phyloP scores from a whole-genome alignment of 2,113 vertebrate species.

The Scopus umbretta region DNA sequence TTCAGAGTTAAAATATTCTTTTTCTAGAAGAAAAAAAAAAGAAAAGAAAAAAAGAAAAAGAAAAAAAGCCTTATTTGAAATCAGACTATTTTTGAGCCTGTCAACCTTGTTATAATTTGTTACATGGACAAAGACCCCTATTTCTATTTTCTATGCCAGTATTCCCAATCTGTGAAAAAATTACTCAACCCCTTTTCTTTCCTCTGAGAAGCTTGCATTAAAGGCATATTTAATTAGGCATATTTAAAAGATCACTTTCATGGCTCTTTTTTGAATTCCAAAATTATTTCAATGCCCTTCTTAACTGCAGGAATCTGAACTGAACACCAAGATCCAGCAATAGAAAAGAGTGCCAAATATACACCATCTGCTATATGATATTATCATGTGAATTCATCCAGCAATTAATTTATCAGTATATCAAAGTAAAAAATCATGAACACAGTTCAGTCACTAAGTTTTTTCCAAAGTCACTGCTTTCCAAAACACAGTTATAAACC shows the following conservation, averaged over 20 bases:
- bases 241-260: not conserved
- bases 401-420: not conserved
- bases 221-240: not conserved
- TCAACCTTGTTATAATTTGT: not conserved
- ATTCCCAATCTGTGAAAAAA: not conserved
- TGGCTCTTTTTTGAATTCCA: not conserved
- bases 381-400: not conserved
- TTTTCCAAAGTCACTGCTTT: not conserved
- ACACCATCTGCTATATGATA: not conserved
- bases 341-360: not conserved
- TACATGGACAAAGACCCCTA: not conserved
- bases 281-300: not conserved
- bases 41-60: too few relatives aligned
- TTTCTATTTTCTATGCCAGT: not conserved
- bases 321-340: not conserved
- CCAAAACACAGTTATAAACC: not conserved
- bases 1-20: not conserved
- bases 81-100: not conserved
- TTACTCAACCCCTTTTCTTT: not conserved
- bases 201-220: not conserved
- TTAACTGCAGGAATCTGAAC: not conserved
- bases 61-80: not conserved
- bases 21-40: not conserved
- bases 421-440: not conserved
- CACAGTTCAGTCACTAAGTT: not conserved